Evolutionary conservation across 2,888 invertebrate genomes (phyloP), one percentile per base, ranked within the genome.

Genomic region (Dinocampus coccinellae): DNA sequence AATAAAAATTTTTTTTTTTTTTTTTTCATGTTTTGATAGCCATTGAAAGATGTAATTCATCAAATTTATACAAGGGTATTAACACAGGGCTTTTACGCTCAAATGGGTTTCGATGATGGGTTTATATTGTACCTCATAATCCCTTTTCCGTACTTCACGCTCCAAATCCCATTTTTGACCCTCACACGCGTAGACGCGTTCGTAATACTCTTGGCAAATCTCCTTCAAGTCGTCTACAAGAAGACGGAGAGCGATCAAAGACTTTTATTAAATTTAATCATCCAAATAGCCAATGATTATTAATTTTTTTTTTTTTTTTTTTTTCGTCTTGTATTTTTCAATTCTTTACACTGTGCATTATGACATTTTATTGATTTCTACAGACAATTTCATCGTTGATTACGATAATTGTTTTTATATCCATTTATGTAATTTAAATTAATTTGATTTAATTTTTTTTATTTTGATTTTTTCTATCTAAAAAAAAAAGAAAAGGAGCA

Each of bases 111-210:
- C 77, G 73, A 76, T 72, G 69, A 60, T 70, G 73, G 76, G 75
- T 70, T 76, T 72, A 77, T 77, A 78, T 81, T 83, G 93, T 94
- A 98, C 98, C 97, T 98, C 98, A 92, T 95, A 97, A 92, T 98
- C 98, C 93, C 97, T 97, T 93, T 97, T 97, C 92, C 97, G 95
- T 92, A 98, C 97, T 93, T 97, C 97, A 92, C 95, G 95, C 94
- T 99, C 99, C 95, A 99, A 97, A 95, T 99, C 99, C 95, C 98
- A 99, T 93, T 98, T 98, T 92, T 97, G 97, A 92, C 96, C 95
- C 93, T 98, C 98, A 93, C 97, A 95, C 92, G 94, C 92, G 93
- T 94, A 94, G 93, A 98, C 94, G 92, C 97, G 96, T 90, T 95
- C 94, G 94, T 95, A 94, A 93, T 97, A 96, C 91, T 95, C 94